Base-by-base conservation (phyloP, 2,797 vertebrate genomes). In the Naso thynnoides region DNA sequence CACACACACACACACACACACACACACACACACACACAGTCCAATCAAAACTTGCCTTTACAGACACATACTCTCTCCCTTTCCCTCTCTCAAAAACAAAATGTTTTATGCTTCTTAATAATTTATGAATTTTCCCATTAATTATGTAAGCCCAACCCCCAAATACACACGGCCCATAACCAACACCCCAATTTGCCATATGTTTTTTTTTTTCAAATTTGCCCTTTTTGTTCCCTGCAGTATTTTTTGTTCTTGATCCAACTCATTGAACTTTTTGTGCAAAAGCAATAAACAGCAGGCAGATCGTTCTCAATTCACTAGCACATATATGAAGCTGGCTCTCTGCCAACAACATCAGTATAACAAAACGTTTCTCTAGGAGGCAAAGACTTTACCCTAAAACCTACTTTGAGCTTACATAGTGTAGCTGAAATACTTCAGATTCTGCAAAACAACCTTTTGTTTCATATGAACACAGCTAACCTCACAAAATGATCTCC, bases 301-400 rank as follows among this genome's bases (percentile, higher is more conserved):
- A 70, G 58, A 68, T 54, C 55, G 26, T 61, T 78, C 33, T 58
- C 47, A 55, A 50, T 33, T 57, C 48, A 48, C 33, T 42, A 36
- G 11, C 42, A 33, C 11, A 10, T 45, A 53, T 60, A 67, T 39
- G 24, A 24, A 65, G 33, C 38, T 53, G 45, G 62, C 71, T 60
- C 41, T 50, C 71, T 63, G 73, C 66, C 50, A 70, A 11, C 50
- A 70, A 15, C 18, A 14, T 75, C 42, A 48, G 52, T 3, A 3
- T 31, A 76, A 74, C 60, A 26, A 67, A 78, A 42, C 2, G 14
- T 53, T 42, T 50, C 23, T 70, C 66, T 31, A 45, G 18, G 50
- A 44, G 19, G 19, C 19, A 45, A 47, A 71, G 38, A 23, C 53
- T 48, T 62, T 38, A 3, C 26, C 33, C 54, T 41, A 8, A 55